Evolutionary conservation across 2,113 vertebrate species (phyloP).

Genomic region (Elephas maximus): DNA sequence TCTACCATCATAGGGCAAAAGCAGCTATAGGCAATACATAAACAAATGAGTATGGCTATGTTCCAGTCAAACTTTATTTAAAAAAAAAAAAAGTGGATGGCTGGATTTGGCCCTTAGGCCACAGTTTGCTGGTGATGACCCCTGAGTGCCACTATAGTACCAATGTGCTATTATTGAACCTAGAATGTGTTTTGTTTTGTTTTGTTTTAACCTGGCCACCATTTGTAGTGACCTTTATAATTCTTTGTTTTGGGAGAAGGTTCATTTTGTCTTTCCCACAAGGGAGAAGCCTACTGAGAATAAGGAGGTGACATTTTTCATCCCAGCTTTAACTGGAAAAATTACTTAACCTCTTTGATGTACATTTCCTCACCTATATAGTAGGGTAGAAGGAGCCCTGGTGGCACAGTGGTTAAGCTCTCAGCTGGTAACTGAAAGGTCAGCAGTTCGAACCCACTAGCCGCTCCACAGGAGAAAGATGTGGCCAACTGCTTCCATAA

Average conservation of each 20-base stretch:
- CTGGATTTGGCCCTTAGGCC: not conserved
- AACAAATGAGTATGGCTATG: not conserved
- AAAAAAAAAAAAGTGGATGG: not conserved
- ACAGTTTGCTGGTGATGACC: not conserved
- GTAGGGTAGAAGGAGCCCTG: not conserved
- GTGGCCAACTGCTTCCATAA: not conserved
- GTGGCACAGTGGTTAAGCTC: not conserved
- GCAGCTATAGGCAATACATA: not conserved
- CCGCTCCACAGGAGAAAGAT: no score
- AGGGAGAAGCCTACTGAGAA: not conserved
- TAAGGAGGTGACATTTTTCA: not conserved
- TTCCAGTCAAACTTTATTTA: constrained; percentile 11
- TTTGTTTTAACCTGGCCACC: not conserved
- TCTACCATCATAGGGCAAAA: not conserved
- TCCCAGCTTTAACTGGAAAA: not conserved
- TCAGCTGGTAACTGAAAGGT: not conserved
- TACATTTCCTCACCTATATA: not conserved
- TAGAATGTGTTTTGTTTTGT: not conserved
- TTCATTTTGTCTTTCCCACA: constrained; percentile 15
- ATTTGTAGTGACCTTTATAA: not conserved
- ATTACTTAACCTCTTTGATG: not conserved
- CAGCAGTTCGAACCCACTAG: not conserved
- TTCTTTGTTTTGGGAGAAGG: not conserved
- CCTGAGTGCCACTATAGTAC: not conserved
- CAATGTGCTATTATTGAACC: not conserved